Evolutionary conservation across 2,113 vertebrate genomes (phyloP).

Genomic region (Muscicapa adusta): DNA sequence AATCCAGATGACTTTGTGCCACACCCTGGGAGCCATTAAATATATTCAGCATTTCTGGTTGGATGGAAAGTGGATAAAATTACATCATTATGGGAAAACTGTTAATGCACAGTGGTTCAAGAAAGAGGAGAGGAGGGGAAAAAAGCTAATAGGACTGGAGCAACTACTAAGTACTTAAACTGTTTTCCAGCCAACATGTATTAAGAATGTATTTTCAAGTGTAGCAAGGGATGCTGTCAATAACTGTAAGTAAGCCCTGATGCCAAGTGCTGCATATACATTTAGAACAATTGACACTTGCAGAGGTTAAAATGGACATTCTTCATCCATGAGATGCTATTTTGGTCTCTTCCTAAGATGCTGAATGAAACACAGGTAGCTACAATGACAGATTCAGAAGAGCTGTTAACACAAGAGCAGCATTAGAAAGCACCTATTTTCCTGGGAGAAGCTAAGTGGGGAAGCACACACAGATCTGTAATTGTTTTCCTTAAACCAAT

Average conservation of each 20-base stretch:
- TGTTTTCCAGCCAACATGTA: background rate
- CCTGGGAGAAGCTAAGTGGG: background rate
- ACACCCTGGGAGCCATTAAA: background rate
- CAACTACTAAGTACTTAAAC: background rate
- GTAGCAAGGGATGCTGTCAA: background rate
- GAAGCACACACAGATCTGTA: background rate
- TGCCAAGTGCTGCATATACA: slow-evolving; percentile 1
- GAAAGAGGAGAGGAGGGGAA: background rate
- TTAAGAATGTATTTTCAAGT: slow-evolving; percentile 2
- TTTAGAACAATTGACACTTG: slow-evolving; percentile 41
- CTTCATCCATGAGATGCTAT: slow-evolving; percentile 38
- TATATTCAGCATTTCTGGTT: background rate
- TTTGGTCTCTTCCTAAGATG: background rate
- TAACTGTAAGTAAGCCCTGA: background rate
- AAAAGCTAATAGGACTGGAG: background rate
- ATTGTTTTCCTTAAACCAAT: slow-evolving; percentile 10
- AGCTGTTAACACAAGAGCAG: slow-evolving; percentile 34
- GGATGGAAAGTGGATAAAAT: background rate
- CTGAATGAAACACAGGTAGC: background rate
- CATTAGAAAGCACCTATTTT: slow-evolving; percentile 19
- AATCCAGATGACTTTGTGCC: background rate
- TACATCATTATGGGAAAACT: background rate
- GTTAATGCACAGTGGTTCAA: background rate
- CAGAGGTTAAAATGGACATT: slow-evolving; percentile 32
- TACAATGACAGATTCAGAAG: background rate